Conservation (phyloP, 2,797 vertebrate genomes). For the Micromesistius poutassou region DNA sequence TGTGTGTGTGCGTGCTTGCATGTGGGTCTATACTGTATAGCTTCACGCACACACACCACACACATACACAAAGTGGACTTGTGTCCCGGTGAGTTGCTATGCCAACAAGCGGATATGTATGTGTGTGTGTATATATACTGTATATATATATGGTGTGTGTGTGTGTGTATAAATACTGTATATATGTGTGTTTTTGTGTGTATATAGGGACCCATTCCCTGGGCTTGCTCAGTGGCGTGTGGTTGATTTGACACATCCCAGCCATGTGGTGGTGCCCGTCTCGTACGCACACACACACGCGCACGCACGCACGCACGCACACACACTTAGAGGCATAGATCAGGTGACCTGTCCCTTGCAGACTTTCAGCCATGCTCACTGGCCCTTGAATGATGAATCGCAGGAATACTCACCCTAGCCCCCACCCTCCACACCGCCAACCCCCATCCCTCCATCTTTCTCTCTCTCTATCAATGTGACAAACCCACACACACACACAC, state of each 20-base stretch:
- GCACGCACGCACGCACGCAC: conserved; percentile 19
- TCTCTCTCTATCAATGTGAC: neutral
- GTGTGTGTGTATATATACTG: neutral
- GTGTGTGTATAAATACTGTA: conserved; percentile 36
- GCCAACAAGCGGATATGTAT: conserved; percentile 76
- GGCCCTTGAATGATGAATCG: conserved; percentile 68
- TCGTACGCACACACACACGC: conserved; percentile 44
- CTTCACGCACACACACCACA: conserved; percentile 47
- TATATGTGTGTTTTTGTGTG: conserved; percentile 14
- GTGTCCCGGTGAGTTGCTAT: conserved; percentile 84
- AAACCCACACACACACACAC: conserved; percentile 10
- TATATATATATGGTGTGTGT: conserved; percentile 6
- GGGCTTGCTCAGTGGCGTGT: conserved; percentile 68
- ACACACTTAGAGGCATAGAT: conserved; percentile 47
- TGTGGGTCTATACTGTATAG: neutral
- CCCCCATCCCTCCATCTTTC: conserved; percentile 25
- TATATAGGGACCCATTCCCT: conserved; percentile 42
- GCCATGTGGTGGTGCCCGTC: conserved; percentile 62
- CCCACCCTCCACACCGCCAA: neutral
- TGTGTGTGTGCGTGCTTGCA: neutral
- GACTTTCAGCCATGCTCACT: conserved; percentile 63
- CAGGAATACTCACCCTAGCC: conserved; percentile 27
- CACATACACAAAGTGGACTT: conserved; percentile 68
- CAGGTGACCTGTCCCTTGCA: conserved; percentile 62
- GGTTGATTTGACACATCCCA: conserved; percentile 74